Evolutionary conservation across 1,140 invertebrate species (phyloP).

Genomic region (Trinorchestia longiramus): DNA sequence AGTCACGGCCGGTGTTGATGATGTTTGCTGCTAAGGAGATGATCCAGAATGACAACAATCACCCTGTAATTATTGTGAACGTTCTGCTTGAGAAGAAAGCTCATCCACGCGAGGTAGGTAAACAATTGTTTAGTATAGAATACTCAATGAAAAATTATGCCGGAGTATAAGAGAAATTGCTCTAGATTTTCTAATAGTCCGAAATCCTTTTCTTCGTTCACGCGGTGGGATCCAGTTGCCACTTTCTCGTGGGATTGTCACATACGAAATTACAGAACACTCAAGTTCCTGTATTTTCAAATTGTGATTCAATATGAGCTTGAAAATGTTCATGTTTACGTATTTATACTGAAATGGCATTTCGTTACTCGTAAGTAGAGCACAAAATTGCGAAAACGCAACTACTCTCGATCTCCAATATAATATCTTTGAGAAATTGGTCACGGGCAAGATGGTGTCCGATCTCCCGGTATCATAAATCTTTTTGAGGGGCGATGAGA

Average conservation of each 20-base stretch:
- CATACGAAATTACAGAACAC: background rate
- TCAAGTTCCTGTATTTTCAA: background rate
- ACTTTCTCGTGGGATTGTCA: background rate
- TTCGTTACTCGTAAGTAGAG: background rate
- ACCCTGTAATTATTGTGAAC: background rate
- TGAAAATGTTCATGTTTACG: background rate
- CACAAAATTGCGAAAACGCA: background rate
- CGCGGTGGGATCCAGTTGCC: background rate
- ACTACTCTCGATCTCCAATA: background rate
- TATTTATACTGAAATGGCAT: background rate
- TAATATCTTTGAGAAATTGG: background rate
- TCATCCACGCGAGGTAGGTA: background rate
- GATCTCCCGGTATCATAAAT: background rate
- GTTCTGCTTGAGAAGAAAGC: background rate
- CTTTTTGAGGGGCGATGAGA: constrained; percentile 10
- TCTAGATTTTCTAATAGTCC: background rate
- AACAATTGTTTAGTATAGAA: background rate
- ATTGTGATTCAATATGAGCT: background rate
- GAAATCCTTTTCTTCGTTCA: background rate
- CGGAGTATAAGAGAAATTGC: background rate
- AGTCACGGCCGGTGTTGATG: background rate
- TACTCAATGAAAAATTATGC: background rate
- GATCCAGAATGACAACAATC: background rate
- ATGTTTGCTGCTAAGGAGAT: background rate
- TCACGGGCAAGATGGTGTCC: background rate